Base-by-base conservation (phyloP, 2,113 vertebrate species). In the Theristicus caerulescens region DNA sequence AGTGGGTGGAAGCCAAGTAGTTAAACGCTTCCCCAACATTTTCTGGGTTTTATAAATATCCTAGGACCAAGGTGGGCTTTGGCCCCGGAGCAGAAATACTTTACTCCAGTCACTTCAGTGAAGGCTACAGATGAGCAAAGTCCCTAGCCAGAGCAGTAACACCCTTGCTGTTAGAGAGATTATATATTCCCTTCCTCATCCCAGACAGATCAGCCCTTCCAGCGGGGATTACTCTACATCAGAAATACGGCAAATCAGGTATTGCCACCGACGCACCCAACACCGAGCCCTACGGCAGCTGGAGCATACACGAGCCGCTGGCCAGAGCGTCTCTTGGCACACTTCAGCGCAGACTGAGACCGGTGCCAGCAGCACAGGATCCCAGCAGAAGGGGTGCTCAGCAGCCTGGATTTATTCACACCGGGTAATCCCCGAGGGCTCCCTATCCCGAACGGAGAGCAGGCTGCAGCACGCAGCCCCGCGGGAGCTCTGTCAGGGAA, bases 321-420 rank as follows among this genome's bases (percentile, higher is more conserved):
- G 38, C n/a, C 64, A 59, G 26, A 44, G n/a, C 22, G 24, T 13
- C 38, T 29, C 61, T 59, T 65, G 8, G 26, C 27, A 47, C 38
- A n/a, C 5, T 15, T 62, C 1, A 18, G 27, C 4, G 4, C 10
- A 51, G 65, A 16, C 1, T 25, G 17, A 64, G n/a, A 59, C 13
- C 1, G 4, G 44, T 54, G 36, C 32, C 47, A 74, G 40, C 44
- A 74, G 49, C 38, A 34, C 44, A 61, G 70, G 40, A 78, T 24
- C 29, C 12, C 61, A 42, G 55, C 65, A 70, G 46, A 79, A 71
- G 31, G 10, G 21, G 9, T n/a, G 7, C 40, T 42, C 36, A 88
- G 47, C 62, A 36, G 6, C 32, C 22, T 61, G 61, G 59, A 42
- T 81, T 47, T 42, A 21, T 29, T 79, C 62, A 29, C 7, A 4